Conservation (phyloP, 2,113 vertebrate genomes). For the Sisor rabdophorus region DNA sequence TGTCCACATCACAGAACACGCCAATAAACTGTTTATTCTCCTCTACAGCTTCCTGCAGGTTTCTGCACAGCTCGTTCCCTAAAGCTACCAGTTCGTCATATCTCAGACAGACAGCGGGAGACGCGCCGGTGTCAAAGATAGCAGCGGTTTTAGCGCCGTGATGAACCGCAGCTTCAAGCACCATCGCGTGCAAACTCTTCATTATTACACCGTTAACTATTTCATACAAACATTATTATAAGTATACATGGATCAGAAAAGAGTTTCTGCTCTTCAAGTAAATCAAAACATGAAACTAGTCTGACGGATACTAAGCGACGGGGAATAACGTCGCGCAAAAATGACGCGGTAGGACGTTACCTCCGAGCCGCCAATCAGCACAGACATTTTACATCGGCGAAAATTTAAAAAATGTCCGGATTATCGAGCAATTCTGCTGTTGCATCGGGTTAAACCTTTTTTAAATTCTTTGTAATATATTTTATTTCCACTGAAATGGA, state of each 20-base stretch:
- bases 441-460: background rate
- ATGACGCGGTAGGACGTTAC: constrained; percentile 12
- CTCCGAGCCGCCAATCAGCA: constrained; percentile 27
- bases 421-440: background rate
- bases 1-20: constrained; percentile 77
- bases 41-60: constrained; percentile 61
- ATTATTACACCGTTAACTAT: background rate
- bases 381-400: background rate
- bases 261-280: background rate
- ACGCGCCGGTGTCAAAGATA: constrained; percentile 66
- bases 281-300: background rate
- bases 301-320: background rate
- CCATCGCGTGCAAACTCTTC: constrained; percentile 72
- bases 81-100: constrained; percentile 65
- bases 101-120: constrained; percentile 50
- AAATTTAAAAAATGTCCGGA: constrained; percentile 12
- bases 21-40: constrained; percentile 66
- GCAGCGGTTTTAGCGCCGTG: constrained; percentile 70
- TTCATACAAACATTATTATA: constrained; percentile 39
- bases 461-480: too few relatives aligned
- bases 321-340: constrained; percentile 1
- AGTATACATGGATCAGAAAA: too few relatives aligned
- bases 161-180: constrained; percentile 62
- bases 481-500: background rate
- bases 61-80: constrained; percentile 65